Base-by-base conservation (phyloP, 2,797 vertebrate species). In the Silurus aristotelis region DNA sequence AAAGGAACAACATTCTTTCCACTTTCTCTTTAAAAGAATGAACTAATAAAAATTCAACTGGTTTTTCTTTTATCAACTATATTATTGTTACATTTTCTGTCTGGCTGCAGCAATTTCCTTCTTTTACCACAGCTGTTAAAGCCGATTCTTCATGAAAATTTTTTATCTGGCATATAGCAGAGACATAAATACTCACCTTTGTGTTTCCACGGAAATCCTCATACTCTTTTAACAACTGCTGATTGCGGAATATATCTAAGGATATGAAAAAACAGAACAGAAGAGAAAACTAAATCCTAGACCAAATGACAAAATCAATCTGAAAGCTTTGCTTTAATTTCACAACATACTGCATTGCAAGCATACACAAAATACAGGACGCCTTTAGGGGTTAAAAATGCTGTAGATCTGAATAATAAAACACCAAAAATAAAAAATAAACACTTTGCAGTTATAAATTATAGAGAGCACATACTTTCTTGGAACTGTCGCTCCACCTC, bases 201-300 rank as follows among this genome's bases (percentile, higher is more conserved):
- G 98, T 99, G 91, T 98, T 96, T 92, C 98, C 98, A 94, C 98
- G 95, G 91, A 99, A 99, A 88, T 98, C 96, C 93, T 94, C 97
- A 93, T 99, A 99, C 91, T 99, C 98, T 88, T 95, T 97, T 91
- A 99, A 90, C 88, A 99, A 89, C 90, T 96, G 96, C 89, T 99
- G 97, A 92, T 98, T 99, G 91, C 94, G 95, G 92, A 97, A 99
- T 43, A 97, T 91, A 92, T 97, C 98, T 99, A 89, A 2, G 14
- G n/a, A 76, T 56, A 56, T 17, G 6, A 13, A 0, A 12, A 43
- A 25, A 27, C 22, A 27, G 3, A 27, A 25, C 22, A 64, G 63
- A 25, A 25, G 2, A 27, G 4, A 76, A 10, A n/a, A 61, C 31
- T 38, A 60, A 76, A 13, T 61, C 20, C 38, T 7, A 61, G 27